These are phyloP conservation scores for Bothrops alternatus DNA, from an alignment of 2,797 vertebrate species.

Conservation along the genomic window DNA sequence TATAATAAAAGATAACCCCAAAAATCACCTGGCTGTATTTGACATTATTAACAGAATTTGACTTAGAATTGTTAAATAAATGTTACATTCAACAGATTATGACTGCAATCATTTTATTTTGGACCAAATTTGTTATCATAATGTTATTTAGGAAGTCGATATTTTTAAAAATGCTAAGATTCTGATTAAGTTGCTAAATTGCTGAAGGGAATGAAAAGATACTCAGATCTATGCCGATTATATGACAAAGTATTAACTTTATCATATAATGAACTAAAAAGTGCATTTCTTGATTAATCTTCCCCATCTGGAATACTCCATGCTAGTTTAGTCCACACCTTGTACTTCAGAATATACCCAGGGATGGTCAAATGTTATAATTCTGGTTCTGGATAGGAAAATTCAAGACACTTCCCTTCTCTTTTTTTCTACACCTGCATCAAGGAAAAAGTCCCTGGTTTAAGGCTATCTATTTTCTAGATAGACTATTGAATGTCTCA, in stretches of 20 bases:
- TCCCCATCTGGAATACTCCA: background rate
- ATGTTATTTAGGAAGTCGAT: background rate
- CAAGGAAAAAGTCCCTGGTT: background rate
- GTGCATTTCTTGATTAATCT: background rate
- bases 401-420: background rate
- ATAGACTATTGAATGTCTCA: background rate
- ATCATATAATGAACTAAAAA: background rate
- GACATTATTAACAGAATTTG: background rate
- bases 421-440: background rate
- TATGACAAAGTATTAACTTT: background rate
- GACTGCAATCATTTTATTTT: background rate
- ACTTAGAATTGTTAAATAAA: background rate
- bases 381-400: background rate
- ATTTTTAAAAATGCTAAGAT: background rate
- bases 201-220: background rate
- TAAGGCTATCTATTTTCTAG: background rate
- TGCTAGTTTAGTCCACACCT: background rate
- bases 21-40: background rate
- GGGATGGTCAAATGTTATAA: background rate
- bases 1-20: rapidly evolving
- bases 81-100: background rate
- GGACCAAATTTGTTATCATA: background rate
- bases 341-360: background rate
- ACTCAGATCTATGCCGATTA: background rate
- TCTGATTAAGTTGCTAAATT: background rate